Evolutionary conservation across 2,113 vertebrate genomes (phyloP).

Genomic region (Deroptyus accipitrinus): DNA sequence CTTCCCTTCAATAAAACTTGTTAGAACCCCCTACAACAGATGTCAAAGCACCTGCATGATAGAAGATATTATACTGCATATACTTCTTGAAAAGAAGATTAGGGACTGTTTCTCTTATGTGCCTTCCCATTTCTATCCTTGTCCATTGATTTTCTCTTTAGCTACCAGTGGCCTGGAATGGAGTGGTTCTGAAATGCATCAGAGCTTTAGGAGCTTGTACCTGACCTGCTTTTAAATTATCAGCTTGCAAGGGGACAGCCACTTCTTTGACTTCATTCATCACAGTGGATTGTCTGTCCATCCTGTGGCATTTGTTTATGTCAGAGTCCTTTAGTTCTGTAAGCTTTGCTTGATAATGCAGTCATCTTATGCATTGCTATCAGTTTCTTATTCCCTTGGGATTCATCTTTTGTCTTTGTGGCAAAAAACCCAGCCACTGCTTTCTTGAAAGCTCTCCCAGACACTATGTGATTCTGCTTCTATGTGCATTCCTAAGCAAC

Average conservation of each 20-base stretch:
- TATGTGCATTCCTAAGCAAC: conserved; percentile 31
- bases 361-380: background rate
- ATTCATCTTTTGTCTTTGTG: background rate
- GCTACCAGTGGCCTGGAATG: background rate
- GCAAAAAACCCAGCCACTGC: background rate
- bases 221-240: background rate
- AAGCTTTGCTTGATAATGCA: background rate
- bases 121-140: background rate
- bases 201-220: background rate
- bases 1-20: background rate
- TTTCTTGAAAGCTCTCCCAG: background rate
- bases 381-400: background rate
- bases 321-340: background rate
- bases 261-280: background rate
- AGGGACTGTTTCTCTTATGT: background rate
- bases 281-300: background rate
- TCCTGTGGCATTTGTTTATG: background rate
- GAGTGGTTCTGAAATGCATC: background rate
- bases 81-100: background rate
- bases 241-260: background rate
- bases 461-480: background rate
- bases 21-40: background rate
- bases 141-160: background rate
- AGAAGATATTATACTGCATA: background rate
- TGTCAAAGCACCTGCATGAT: background rate